Conservation (phyloP, 2,797 vertebrate species). For the Eutrigla gurnardus region DNA sequence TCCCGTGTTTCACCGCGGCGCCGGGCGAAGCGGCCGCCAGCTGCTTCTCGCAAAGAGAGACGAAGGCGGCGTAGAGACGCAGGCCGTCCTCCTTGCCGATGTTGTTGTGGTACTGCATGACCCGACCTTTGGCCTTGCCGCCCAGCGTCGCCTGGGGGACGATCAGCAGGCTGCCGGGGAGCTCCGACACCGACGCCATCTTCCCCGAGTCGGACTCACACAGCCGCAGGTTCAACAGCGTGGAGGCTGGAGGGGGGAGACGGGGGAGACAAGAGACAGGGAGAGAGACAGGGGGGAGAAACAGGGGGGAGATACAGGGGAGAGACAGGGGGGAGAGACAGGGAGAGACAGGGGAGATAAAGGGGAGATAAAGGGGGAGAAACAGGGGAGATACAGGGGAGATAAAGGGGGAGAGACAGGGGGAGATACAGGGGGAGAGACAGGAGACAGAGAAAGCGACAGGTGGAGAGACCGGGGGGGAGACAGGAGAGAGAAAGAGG, state of each 20-base stretch:
- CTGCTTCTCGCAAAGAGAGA: constrained; percentile 88
- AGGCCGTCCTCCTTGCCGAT: constrained; percentile 90
- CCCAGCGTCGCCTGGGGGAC: constrained; percentile 96
- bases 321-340: not conserved
- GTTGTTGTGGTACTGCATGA: constrained; percentile 95
- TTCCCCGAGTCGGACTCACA: constrained; percentile 89
- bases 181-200: constrained; percentile 87
- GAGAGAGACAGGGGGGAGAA: too few relatives aligned
- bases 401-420: too few relatives aligned
- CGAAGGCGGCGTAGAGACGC: constrained; percentile 89
- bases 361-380: too few relatives aligned
- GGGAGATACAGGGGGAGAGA: too few relatives aligned
- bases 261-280: not conserved
- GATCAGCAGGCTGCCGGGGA: constrained; percentile 91
- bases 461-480: too few relatives aligned
- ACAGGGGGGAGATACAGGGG: too few relatives aligned
- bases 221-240: constrained; percentile 89
- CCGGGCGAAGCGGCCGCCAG: constrained; percentile 65
- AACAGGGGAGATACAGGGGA: too few relatives aligned
- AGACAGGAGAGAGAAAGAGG: too few relatives aligned
- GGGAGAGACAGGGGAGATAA: too few relatives aligned
- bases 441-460: too few relatives aligned
- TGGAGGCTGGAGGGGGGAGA: constrained; percentile 81
- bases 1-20: constrained; percentile 87
- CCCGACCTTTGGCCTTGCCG: constrained; percentile 89